Base-by-base conservation (phyloP, 2,888 invertebrate genomes). In the Oligia latruncula region DNA sequence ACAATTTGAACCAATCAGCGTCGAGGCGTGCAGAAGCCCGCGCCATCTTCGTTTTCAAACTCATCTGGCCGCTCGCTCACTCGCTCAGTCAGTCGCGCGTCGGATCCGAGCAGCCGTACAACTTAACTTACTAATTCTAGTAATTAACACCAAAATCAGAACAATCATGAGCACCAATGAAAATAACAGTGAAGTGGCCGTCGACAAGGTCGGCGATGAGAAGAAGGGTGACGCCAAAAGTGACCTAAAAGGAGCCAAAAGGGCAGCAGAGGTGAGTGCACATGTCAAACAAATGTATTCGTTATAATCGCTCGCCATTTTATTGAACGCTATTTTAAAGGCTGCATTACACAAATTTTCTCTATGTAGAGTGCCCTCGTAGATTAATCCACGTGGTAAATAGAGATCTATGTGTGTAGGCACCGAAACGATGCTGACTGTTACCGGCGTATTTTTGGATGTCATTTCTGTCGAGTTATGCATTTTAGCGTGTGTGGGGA, bases 1-100 rank as follows among this genome's bases (percentile, higher is more conserved):
- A 90, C 87, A 85, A 77, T 87, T 76, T 94, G 89, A 90, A 90
- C 97, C 97, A 97, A 97, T 97, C 93, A 93, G 90, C 90, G 80
- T 81, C 88, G 89, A 90, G 88, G 95, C 94, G 93, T 94, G 91
- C 90, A 92, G 94, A 96, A 96, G 95, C 95, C 97, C 98, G 98
- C 98, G 98, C 98, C 98, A 98, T 98, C 98, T 98, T 98, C 98
- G 97, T 97, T 98, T 98, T 98, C 98, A 98, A 98, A 98, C 98
- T 97, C 97, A 75, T 86, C 88, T 92, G 92, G 92, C 97, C 97
- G 96, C 95, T 97, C 97, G 97, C 97, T 93, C 93, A 92, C 92
- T 93, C 93, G 92, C 92, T 94, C 97, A 97, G 97, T 89, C 85
- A 85, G 88, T 97, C 84, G 80, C 97, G 97, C 97, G 97, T 97